phyloP scores from a whole-genome alignment of 2,888 invertebrate genomes.

The Cylloceria caligata region DNA sequence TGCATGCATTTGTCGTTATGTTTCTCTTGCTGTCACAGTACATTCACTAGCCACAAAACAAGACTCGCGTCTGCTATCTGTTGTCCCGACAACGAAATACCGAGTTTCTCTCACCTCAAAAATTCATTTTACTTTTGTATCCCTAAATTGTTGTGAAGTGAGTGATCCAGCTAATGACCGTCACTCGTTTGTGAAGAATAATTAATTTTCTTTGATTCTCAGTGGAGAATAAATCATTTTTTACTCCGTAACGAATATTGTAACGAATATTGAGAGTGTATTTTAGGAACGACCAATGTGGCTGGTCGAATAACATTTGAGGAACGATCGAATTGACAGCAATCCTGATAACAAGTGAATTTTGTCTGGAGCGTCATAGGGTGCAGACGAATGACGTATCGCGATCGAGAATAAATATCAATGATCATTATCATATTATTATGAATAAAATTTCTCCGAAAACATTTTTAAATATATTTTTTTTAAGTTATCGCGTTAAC shows the following conservation, averaged over 20 bases:
- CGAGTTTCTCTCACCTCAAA: slow-evolving; percentile 12
- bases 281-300: too few species aligned
- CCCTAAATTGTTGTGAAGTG: not conserved
- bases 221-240: too few species aligned
- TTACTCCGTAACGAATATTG: not conserved
- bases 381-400: too few species aligned
- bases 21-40: slow-evolving; percentile 50
- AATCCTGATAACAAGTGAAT: too few species aligned
- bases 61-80: slow-evolving; percentile 31
- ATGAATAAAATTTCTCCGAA: not conserved
- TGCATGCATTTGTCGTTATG: slow-evolving; percentile 41
- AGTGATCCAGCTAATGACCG: slow-evolving; percentile 3
- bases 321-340: too few species aligned
- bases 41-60: slow-evolving; percentile 51
- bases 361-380: too few species aligned
- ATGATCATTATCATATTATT: not conserved
- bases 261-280: too few species aligned
- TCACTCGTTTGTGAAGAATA: not conserved
- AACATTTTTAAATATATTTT: not conserved
- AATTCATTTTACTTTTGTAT: slow-evolving; percentile 33
- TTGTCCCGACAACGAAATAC: slow-evolving; percentile 34
- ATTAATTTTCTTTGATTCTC: not conserved
- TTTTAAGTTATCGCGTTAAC: not conserved
- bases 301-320: too few species aligned
- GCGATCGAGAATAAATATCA: too few species aligned